Percentiles rank a stretch among this genome's conserved stretches.
Evolutionary conservation across 2,113 vertebrate species (phyloP).

Genomic region (Oceanites oceanicus): DNA sequence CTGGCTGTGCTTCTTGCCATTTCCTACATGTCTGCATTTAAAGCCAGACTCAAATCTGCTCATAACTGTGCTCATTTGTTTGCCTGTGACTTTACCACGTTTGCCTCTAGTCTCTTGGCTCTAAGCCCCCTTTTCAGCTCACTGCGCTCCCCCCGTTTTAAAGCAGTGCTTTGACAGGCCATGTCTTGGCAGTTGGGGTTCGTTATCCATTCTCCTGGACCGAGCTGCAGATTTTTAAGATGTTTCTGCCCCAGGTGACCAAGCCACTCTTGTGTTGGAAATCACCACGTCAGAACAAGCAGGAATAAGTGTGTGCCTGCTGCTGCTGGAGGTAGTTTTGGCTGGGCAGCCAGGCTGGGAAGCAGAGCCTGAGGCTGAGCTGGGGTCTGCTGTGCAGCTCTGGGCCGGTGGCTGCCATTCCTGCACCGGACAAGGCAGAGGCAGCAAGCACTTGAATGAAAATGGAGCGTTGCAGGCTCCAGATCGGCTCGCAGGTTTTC

Average conservation of each 20-base stretch:
- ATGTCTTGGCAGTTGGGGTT: accelerated
- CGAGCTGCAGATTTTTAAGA: background rate
- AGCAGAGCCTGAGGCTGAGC: background rate
- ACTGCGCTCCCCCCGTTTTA: accelerated
- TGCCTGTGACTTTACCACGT: background rate
- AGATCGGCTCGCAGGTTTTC: background rate
- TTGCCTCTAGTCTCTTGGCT: background rate
- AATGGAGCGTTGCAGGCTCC: background rate
- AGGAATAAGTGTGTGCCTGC: background rate
- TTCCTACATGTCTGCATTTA: accelerated
- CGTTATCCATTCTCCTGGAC: background rate
- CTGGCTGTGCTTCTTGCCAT: background rate
- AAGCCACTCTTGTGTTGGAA: background rate
- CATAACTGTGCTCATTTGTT: accelerated
- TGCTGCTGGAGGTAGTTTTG: background rate
- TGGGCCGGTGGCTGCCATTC: accelerated
- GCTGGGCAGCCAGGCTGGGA: background rate
- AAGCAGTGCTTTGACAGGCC: background rate
- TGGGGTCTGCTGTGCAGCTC: background rate
- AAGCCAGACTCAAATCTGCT: background rate
- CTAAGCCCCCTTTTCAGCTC: background rate
- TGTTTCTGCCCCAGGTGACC: background rate
- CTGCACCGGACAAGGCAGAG: background rate
- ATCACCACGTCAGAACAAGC: background rate
- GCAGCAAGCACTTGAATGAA: background rate